Base-by-base conservation (phyloP, 2,888 invertebrate genomes). In the Coenonympha arcania region DNA sequence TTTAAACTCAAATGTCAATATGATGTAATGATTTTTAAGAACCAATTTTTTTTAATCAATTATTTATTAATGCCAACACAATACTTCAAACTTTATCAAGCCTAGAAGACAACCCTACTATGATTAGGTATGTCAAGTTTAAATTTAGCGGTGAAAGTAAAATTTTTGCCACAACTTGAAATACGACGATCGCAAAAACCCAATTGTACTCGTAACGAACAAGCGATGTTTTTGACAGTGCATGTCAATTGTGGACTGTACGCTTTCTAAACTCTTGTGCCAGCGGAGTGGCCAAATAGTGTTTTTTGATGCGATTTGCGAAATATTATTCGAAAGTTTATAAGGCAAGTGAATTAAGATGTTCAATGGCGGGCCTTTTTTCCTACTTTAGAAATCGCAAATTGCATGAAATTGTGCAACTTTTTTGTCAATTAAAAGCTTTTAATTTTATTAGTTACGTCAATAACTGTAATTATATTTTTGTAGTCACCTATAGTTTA, bases 81-180 rank as follows among this genome's bases (percentile, higher is more conserved):
- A n/a, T 6, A 1, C 16, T 18, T 33, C n/a, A n/a, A n/a, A n/a
- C n/a, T 34, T 3, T 18, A 34, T 33, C 33, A 34, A n/a, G n/a
- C 1, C 16, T 9, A 3, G 11, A n/a, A n/a, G 41, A 18, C 33
- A 43, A n/a, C 26, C 31, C 19, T 31, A 42, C 9, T 40, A 11
- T 34, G 24, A 22, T 28, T 45, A 46, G 40, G 43, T 54, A 30
- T 50, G 48, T 52, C 52, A 46, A 50, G 52, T 58, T 49, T 54
- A 50, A 52, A 54, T 54, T 52, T 52, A 51, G 50, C 22, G 65
- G 72, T 69, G 73, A 75, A 75, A 75, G 74, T 72, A 40, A 48
- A 47, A 43, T 47, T 43, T 50, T 33, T 34, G 48, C 48, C 30
- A 50, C 46, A 40, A 43, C 47, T 18, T 20, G 44, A 43, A 43